Conservation (phyloP, 2,797 vertebrate species). For the Cryptoprocta ferox region DNA sequence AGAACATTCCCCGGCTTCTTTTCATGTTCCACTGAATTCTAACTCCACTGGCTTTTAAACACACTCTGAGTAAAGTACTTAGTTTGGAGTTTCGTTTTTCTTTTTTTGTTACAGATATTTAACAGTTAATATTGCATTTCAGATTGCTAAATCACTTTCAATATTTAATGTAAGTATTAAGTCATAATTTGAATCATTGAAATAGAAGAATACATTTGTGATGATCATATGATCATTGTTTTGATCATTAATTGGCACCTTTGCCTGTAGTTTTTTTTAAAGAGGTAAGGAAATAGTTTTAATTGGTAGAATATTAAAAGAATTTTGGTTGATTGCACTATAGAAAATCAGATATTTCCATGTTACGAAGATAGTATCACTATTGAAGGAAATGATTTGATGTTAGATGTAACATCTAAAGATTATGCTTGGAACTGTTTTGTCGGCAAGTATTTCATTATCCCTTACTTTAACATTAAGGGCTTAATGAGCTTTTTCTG, state of each 20-base stretch:
- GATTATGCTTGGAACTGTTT: not conserved
- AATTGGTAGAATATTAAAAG: not conserved
- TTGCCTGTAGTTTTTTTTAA: constrained; percentile 19
- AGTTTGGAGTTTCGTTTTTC: not conserved
- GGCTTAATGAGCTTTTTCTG: not conserved
- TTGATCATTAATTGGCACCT: constrained; percentile 10
- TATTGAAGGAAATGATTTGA: constrained; percentile 14
- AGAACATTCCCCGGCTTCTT: not conserved
- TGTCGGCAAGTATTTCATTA: not conserved
- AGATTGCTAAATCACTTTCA: constrained; percentile 31
- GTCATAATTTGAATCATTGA: not conserved
- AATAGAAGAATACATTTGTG: not conserved
- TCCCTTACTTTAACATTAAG: not conserved
- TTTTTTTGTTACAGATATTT: constrained; percentile 17
- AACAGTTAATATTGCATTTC: constrained; percentile 19
- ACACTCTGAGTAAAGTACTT: not conserved
- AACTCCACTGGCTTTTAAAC: not conserved
- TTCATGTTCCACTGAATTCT: not conserved
- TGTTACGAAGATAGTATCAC: not conserved
- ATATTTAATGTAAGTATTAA: constrained; percentile 9
- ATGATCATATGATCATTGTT: not conserved
- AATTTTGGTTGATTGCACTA: constrained; percentile 11
- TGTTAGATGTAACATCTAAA: not conserved
- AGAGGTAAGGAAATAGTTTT: constrained; percentile 8
- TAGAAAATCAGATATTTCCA: not conserved